These are phyloP conservation scores for Venusia cambrica DNA, from an alignment of 2,888 invertebrate genomes.

Conservation along the genomic window DNA sequence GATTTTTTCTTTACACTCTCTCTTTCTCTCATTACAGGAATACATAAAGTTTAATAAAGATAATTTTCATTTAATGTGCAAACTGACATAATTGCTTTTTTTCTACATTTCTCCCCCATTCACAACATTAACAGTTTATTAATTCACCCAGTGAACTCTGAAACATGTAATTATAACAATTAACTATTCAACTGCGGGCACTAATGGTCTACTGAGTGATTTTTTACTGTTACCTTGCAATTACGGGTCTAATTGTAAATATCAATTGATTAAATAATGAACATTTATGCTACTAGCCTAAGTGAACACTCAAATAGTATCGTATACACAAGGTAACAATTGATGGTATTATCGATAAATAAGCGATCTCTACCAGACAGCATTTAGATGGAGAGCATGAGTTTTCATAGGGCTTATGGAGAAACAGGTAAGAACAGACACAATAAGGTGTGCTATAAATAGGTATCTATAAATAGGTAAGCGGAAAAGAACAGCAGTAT, in stretches of 20 bases:
- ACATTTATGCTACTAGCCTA: no score
- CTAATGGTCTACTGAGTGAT: conserved; percentile 42
- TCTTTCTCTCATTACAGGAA: conserved; percentile 1
- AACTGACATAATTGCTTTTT: conserved; percentile 4
- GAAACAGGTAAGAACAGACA: no score
- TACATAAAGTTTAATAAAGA: conserved; percentile 5
- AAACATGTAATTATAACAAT: conserved; percentile 36
- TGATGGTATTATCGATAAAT: no score
- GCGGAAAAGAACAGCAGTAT: no score
- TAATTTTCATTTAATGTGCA: conserved; percentile 9
- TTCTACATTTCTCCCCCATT: conserved; percentile 1
- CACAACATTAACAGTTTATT: conserved; percentile 17
- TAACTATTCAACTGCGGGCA: conserved; percentile 34
- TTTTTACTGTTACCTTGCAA: conserved; percentile 37
- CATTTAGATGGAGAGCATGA: no score
- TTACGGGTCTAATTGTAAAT: conserved; percentile 21
- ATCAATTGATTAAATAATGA: conserved; percentile 16
- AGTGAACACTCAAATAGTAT: no score
- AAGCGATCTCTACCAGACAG: no score
- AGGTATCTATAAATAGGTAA: no score
- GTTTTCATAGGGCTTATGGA: no score
- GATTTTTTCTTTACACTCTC: no score
- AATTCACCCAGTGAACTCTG: conserved; percentile 23
- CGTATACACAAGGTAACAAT: no score
- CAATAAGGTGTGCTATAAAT: no score